Conservation (phyloP, 2,797 vertebrate species). For the Leuciscus waleckii region DNA sequence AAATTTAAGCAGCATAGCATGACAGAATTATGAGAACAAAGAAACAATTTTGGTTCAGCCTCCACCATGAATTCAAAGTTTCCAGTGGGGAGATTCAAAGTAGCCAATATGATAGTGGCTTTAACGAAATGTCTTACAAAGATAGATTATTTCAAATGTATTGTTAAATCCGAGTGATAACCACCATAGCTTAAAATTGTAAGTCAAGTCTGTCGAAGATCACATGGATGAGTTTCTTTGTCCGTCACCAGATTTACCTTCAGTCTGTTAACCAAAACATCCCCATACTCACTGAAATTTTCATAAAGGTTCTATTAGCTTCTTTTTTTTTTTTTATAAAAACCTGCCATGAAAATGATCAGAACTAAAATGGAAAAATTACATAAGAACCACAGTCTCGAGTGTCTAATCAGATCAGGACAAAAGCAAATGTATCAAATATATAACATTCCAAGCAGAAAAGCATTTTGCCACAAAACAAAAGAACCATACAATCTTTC, state of each 20-base stretch:
- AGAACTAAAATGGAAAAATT: background rate
- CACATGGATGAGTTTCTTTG: background rate
- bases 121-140: background rate
- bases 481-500: background rate
- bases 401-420: background rate
- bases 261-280: background rate
- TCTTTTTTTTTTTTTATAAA: background rate
- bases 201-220: background rate
- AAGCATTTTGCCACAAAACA: background rate
- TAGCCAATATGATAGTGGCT: background rate
- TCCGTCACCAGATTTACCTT: background rate
- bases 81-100: background rate
- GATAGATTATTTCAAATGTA: background rate
- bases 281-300: background rate
- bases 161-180: background rate
- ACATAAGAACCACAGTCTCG: background rate
- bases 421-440: background rate
- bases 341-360: background rate
- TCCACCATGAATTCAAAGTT: background rate
- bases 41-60: background rate
- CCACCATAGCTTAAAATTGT: background rate
- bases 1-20: background rate
- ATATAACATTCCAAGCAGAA: background rate
- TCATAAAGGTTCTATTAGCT: background rate
- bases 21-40: background rate